Evolutionary conservation across 2,113 vertebrate genomes (phyloP), one percentile per base, ranked within the genome.

Genomic region (Ictalurus furcatus): DNA sequence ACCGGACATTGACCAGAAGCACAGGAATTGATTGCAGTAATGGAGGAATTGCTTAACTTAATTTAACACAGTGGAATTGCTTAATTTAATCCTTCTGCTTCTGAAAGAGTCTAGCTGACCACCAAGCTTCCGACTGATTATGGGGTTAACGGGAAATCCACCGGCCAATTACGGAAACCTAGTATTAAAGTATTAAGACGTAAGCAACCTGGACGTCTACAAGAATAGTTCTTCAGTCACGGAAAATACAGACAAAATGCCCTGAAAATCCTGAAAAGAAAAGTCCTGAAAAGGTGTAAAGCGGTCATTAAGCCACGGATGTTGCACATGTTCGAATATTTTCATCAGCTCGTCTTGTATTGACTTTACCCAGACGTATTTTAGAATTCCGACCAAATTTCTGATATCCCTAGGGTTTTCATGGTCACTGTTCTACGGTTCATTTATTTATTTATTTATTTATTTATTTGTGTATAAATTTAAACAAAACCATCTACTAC

Each of bases 11-110:
- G n/a, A 69, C 58, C 40, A 67, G 37, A 85, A 87, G 85, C n/a
- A 30, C 76, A 52, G n/a, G 67, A 54, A 89, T 90, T 79, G 79
- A 90, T 90, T 74, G 67, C 76, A 30, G 67, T 85, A 89, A 90
- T 89, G 76, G 65, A 74, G 34, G 73, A 87, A 89, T 65, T 30
- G 82, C 28, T 73, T 89, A 84, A 84, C 81, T 63, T 16, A 63
- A 63, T 80, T 80, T 80, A 56, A 56, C 28, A 80, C 28, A 30
- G 28, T 56, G 48, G 52, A 80, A 80, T 80, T 56, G 28, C 58
- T 84, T 84, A 84, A 83, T 90, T 87, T 59, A 56, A 89, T 91
- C 86, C 28, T 61, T 48, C 65, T 56, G 80, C 79, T 74, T 73
- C 69, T 88, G 28, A 88, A 89, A 54, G 48, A 85, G 86, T 73